Evolutionary conservation across 2,113 vertebrate species (phyloP), one percentile per base, ranked within the genome.

Genomic region (Alouatta palliata): DNA sequence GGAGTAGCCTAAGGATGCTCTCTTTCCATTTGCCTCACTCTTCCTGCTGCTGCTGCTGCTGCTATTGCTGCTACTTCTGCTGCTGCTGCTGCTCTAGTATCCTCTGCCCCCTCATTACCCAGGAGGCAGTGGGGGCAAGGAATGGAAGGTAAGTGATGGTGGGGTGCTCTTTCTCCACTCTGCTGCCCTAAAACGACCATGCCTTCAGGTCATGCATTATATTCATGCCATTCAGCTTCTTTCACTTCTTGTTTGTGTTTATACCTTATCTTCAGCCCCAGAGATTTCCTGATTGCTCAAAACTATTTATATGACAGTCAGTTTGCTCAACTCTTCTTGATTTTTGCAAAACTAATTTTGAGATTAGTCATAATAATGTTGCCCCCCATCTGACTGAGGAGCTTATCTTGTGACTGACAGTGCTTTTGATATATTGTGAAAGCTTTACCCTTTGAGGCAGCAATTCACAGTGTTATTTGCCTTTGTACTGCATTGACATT

Each of bases 271-370:
- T 58, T 94, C 76, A 56, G 76, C 88, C n/a, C 73, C 30, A 52
- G n/a, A 79, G 81, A 91, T 35, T 84, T n/a, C 61, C 17, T 95
- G 23, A 19, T 90, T 73, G 68, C 47, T 86, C 43, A 64, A 54
- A 86, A 86, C 30, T 86, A 4, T 66, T 71, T 88, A 3, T 45
- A 7, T 8, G 49, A 66, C 12, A 79, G 23, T 61, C 68, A 45
- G 0, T 76, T 94, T 85, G 17, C 73, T 90, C 35, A 79, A 13
- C 16, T 84, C 47, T 76, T 94, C 14, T 43, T 80, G 47, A 23
- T 73, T 91, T 95, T 85, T 73, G 3, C 82, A 76, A 73, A 82
- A 93, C n/a, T 90, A 27, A 70, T 73, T 68, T 76, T 45, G 70
- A 43, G 25, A 19, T 75, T 85, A 68, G 43, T 86, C 64, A 3